Evolutionary conservation across 2,113 vertebrate genomes (phyloP).

Genomic region (Ceyx melanurus): DNA sequence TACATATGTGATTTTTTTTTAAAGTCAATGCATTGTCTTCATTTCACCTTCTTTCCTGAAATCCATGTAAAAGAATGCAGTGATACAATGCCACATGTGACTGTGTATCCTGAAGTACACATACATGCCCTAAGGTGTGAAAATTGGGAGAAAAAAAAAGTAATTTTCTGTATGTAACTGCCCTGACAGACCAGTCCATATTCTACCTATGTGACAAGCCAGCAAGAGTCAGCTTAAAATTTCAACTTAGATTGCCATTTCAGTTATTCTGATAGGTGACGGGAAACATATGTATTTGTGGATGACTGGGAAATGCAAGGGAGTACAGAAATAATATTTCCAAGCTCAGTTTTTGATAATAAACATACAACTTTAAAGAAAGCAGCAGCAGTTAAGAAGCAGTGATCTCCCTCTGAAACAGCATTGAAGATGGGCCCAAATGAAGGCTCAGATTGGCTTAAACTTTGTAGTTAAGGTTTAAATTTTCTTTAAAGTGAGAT

Average conservation of each 20-base stretch:
- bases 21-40: not conserved
- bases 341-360: not conserved
- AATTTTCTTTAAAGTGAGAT: slow-evolving; percentile 40
- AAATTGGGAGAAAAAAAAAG: not conserved
- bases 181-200: not conserved
- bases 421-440: not conserved
- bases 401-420: not conserved
- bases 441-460: not conserved
- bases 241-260: not conserved
- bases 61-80: not conserved
- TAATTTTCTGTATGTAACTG: not conserved
- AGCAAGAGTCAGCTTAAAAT: not conserved
- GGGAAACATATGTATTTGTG: not conserved
- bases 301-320: not conserved
- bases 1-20: not conserved
- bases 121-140: rapidly evolving
- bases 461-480: not conserved
- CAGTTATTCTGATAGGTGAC: not conserved
- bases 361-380: not conserved
- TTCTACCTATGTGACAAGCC: not conserved
- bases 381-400: not conserved
- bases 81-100: rapidly evolving
- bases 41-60: not conserved
- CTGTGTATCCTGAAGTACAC: not conserved
- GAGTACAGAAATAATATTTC: not conserved